These are phyloP conservation scores for Ophiothrix spiculata DNA, from an alignment of 35 echinoderm and acorn worm genomes.

Conservation along the genomic window DNA sequence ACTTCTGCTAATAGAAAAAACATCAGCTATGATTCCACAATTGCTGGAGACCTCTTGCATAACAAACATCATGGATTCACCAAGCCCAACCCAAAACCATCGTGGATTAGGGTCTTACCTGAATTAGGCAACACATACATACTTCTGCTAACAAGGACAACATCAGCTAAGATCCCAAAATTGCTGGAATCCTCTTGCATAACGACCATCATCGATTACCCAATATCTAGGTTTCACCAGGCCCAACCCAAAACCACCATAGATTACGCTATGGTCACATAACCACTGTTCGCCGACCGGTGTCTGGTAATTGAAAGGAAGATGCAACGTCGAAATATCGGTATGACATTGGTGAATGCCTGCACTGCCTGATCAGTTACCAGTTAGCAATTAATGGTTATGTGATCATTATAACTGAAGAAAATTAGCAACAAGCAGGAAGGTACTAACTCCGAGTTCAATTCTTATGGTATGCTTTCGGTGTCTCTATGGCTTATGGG, in stretches of 20 bases:
- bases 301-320: too few relatives aligned
- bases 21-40: slow-evolving; percentile 15
- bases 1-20: neutral
- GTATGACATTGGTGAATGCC: too few relatives aligned
- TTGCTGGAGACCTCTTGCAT: slow-evolving; percentile 50
- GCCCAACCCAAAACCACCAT: too few relatives aligned
- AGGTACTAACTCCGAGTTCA: too few relatives aligned
- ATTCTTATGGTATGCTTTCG: too few relatives aligned
- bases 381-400: neutral
- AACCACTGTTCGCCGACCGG: too few relatives aligned
- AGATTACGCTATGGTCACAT: too few relatives aligned
- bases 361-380: neutral
- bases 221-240: too few relatives aligned
- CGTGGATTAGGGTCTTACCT: too few relatives aligned
- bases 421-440: neutral
- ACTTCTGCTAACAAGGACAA: neutral
- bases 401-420: neutral
- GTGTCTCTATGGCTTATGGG: too few relatives aligned
- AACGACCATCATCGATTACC: slow-evolving; percentile 29
- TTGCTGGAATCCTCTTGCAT: slow-evolving; percentile 48
- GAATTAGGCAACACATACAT: slow-evolving; percentile 23
- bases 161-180: slow-evolving; percentile 12
- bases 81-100: too few relatives aligned
- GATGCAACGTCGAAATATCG: too few relatives aligned
- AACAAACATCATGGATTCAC: slow-evolving; percentile 33